These are phyloP conservation scores for Brienomyrus longianalis DNA, from an alignment of 2,113 vertebrate species.

Conservation along the genomic window DNA sequence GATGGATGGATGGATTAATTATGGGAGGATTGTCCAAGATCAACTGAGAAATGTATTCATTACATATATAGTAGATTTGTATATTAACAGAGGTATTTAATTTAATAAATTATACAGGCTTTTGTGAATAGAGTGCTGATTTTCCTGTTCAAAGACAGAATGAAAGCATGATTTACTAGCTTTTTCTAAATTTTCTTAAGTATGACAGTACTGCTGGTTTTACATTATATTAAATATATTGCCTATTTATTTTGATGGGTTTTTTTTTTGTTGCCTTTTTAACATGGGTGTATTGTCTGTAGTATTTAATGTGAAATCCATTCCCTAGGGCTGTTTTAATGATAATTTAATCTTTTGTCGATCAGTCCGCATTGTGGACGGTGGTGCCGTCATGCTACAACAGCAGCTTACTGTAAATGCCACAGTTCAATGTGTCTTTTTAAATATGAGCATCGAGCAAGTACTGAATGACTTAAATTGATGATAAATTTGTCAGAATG, in stretches of 20 bases:
- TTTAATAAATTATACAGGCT: neutral
- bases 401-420: neutral
- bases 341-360: neutral
- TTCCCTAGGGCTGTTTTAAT: neutral
- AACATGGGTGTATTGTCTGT: neutral
- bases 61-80: neutral
- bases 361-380: neutral
- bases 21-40: neutral
- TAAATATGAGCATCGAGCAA: neutral
- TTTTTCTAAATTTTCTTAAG: neutral
- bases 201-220: neutral
- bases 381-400: neutral
- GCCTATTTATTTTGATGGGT: neutral
- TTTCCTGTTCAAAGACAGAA: neutral
- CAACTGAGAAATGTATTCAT: neutral
- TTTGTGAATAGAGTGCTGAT: neutral
- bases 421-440: neutral
- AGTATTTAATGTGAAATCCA: neutral
- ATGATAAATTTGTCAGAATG: neutral
- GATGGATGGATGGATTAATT: neutral
- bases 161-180: neutral
- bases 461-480: neutral
- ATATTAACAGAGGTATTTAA: neutral
- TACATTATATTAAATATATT: neutral
- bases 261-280: neutral